Evolutionary conservation across 2,888 invertebrate species (phyloP).

Genomic region (Odontothrips loti): DNA sequence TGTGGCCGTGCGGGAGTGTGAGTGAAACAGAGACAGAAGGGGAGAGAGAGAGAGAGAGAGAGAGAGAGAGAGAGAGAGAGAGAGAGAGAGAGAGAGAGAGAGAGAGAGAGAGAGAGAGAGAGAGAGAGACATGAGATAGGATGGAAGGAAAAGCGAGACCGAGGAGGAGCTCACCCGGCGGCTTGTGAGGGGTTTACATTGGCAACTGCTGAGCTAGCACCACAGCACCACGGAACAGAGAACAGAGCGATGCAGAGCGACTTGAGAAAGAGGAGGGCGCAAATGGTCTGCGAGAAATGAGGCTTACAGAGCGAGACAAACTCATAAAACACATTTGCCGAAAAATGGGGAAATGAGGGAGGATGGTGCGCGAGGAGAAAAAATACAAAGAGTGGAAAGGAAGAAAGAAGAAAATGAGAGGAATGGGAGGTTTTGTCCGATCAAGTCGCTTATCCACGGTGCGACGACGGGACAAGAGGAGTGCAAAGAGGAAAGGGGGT

Average conservation of each 20-base stretch:
- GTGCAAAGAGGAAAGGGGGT: no score
- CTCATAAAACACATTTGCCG: no score
- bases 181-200: neutral
- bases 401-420: no score
- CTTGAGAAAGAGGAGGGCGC: neutral
- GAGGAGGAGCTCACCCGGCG: neutral
- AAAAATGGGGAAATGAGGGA: no score
- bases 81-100: constrained; percentile 18
- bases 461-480: no score
- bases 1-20: no score
- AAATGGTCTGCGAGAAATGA: neutral
- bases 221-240: neutral
- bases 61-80: constrained; percentile 9
- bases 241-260: neutral
- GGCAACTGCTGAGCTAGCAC: constrained; percentile 6
- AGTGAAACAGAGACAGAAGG: neutral
- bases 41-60: constrained; percentile 3
- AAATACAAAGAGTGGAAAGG: no score
- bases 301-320: no score
- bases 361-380: no score
- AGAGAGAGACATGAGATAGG: neutral
- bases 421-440: no score
- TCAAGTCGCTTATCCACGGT: no score
- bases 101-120: constrained; percentile 8
- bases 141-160: neutral